These are phyloP conservation scores for Takifugu rubripes DNA, from an alignment of 2,797 vertebrate genomes.

Conservation along the genomic window DNA sequence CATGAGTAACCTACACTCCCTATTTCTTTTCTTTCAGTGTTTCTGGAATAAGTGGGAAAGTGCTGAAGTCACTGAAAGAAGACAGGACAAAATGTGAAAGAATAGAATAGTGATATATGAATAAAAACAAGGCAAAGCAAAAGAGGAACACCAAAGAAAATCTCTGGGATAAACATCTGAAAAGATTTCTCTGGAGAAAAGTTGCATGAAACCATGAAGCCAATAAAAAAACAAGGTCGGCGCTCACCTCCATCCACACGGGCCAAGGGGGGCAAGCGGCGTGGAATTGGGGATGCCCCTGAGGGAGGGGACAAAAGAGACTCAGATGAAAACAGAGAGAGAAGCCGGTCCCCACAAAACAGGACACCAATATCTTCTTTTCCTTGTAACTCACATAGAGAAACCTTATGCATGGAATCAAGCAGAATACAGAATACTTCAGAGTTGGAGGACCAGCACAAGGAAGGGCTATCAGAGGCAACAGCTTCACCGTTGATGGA, in stretches of 20 bases:
- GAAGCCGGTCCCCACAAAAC: constrained; percentile 66
- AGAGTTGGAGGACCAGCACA: constrained; percentile 60
- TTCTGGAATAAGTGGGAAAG: constrained; percentile 60
- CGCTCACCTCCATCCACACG: constrained; percentile 83
- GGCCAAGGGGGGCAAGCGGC: constrained; percentile 82
- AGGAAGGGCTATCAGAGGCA: constrained; percentile 49
- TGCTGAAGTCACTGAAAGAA: constrained; percentile 47
- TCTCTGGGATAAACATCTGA: constrained; percentile 64
- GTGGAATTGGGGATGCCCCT: constrained; percentile 64
- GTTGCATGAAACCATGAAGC: constrained; percentile 82
- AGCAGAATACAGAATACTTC: constrained; percentile 41
- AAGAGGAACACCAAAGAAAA: constrained; percentile 52
- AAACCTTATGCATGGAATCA: constrained; percentile 64
- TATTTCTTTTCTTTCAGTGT: constrained; percentile 60
- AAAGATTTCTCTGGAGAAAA: constrained; percentile 54
- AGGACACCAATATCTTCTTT: constrained; percentile 54
- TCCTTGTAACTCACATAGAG: constrained; percentile 58
- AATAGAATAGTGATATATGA: constrained; percentile 35
- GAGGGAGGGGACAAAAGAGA: constrained; percentile 78
- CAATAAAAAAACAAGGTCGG: constrained; percentile 83
- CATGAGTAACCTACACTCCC: constrained; percentile 46
- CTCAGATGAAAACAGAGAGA: constrained; percentile 67
- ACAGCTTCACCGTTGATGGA: constrained; percentile 41
- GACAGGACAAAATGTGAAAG: constrained; percentile 60
- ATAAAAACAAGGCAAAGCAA: constrained; percentile 38